Base-by-base conservation (phyloP, 2,888 invertebrate species). In the Cremastobaeus sp. region DNA sequence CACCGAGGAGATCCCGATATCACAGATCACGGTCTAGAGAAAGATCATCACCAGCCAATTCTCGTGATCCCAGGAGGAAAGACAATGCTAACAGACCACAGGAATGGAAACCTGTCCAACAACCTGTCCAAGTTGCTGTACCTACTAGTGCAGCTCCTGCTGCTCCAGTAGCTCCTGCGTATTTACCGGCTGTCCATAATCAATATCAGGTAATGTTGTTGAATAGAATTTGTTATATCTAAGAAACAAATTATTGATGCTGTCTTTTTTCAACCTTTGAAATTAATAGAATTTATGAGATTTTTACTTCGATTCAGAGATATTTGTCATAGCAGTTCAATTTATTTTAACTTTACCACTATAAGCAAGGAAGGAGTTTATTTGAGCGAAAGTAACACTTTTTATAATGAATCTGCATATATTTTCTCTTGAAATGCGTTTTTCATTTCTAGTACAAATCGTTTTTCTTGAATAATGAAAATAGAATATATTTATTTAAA, bases 1-100 rank as follows among this genome's bases (percentile, higher is more conserved):
- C 84, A 0, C 87, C 87, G 0, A 83, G 87, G 55, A 79, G 87
- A 62, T 79, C 80, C 2, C 79, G 86, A 54, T 88, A 87, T 25
- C 79, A 86, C 15, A 80, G 86, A 39, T 87, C 87, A 0, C 76
- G 85, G 2, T 86, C 86, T 0, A 78, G 85, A 37, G 85, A 85
- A 30, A 77, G 86, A 71, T 79, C 85, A 50, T 85, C 86, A 0
- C 81, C 85, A 17, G 83, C 87, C 0, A 79, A 76, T 60, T 83
- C 84, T 0, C 78, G 86, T 14, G 86, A 85, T 8, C 80, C 84
- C 9, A 81, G 86, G 14, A 81, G 87, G 35, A 86, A 87, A 64
- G 86, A 86, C 0, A 69, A 82, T 0, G 76, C 66, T 14, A 72
- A 78, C 65, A 76, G 83, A 3, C 76, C 77, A 8, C 81, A 83